Percentiles rank a stretch among this genome's conserved stretches.
These are phyloP conservation scores for Lichenostomus cassidix DNA, from an alignment of 2,113 vertebrate species.

Conservation along the genomic window DNA sequence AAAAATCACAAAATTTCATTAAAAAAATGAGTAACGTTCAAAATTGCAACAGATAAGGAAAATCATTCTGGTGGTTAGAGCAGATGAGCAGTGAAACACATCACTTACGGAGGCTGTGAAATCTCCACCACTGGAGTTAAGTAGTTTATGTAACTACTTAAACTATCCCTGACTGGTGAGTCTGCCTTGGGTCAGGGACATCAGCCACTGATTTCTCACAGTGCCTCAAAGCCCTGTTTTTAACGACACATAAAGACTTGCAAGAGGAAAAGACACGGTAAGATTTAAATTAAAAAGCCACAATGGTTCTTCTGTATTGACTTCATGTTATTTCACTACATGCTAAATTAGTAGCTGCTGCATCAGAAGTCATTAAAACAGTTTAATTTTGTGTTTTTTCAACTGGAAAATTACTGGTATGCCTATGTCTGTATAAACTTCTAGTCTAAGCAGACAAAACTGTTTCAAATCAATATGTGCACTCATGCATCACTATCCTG, in stretches of 20 bases:
- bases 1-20: background rate
- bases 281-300: background rate
- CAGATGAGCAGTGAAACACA: background rate
- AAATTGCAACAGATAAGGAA: background rate
- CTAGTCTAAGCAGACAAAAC: background rate
- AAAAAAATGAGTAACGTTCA: background rate
- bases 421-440: background rate
- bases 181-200: background rate
- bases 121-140: background rate
- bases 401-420: background rate
- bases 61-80: background rate
- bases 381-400: background rate
- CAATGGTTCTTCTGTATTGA: background rate
- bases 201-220: background rate
- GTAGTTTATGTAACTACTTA: background rate
- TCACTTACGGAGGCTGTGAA: background rate
- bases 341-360: background rate
- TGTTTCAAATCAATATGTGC: background rate
- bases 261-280: background rate
- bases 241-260: background rate
- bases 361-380: background rate
- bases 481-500: background rate
- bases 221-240: background rate
- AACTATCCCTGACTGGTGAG: background rate
- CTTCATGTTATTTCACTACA: background rate